These are phyloP conservation scores for Papilio demoleus DNA, from an alignment of 2,888 invertebrate species.

Conservation along the genomic window DNA sequence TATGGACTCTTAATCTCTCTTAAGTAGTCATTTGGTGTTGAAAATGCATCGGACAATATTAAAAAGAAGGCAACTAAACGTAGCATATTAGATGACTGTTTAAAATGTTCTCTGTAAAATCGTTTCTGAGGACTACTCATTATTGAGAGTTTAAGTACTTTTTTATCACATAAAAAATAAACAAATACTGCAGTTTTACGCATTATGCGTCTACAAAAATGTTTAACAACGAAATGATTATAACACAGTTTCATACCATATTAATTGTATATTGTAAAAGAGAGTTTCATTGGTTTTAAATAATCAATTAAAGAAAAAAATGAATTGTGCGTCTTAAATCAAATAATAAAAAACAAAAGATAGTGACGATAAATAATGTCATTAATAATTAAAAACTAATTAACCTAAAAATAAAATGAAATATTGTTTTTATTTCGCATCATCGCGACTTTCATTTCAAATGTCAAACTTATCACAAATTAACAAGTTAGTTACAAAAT, in stretches of 20 bases:
- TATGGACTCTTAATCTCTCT: conserved; percentile 47
- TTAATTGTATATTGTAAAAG: conserved; percentile 9
- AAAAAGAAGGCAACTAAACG: conserved; percentile 21
- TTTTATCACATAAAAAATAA: too few relatives aligned
- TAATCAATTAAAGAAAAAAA: too few relatives aligned
- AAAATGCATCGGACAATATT: conserved; percentile 28
- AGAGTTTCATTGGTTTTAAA: conserved; percentile 11
- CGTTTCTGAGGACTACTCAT: neutral
- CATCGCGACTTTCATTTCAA: neutral
- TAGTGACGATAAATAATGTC: neutral
- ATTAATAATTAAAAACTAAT: neutral
- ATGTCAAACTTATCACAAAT: conserved; percentile 3
- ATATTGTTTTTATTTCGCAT: neutral
- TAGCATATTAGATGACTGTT: conserved; percentile 33
- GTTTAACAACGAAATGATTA: neutral
- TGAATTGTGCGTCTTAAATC: too few relatives aligned
- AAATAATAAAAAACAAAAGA: too few relatives aligned
- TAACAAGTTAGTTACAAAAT: conserved; percentile 6
- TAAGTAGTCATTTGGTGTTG: conserved; percentile 40
- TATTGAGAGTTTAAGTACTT: too few relatives aligned
- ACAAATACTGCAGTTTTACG: too few relatives aligned
- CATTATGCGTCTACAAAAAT: too few relatives aligned
- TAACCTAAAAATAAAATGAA: neutral
- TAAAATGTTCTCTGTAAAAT: conserved; percentile 1
- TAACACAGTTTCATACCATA: neutral